phyloP scores from a whole-genome alignment of 2,888 invertebrate genomes.

The Aproaerema taeniolella region DNA sequence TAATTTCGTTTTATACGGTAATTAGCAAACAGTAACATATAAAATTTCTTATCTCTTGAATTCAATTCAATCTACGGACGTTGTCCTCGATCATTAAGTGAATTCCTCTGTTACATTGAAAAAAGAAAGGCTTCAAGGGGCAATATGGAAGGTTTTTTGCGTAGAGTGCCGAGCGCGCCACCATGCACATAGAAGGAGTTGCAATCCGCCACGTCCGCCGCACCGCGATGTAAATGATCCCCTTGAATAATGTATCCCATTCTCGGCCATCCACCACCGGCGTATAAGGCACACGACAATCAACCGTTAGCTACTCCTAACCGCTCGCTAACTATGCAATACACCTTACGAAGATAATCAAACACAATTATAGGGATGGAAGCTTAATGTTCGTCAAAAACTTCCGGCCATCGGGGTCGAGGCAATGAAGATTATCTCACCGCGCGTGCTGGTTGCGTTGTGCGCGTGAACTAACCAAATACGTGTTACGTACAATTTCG shows the following conservation, averaged over 20 bases:
- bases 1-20: too few species aligned
- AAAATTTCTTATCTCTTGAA: slow-evolving; percentile 34
- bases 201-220: slow-evolving; percentile 58
- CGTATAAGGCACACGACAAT: slow-evolving; percentile 65
- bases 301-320: slow-evolving; percentile 67
- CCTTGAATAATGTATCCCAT: slow-evolving; percentile 74
- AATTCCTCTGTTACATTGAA: slow-evolving; percentile 47
- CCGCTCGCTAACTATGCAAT: slow-evolving; percentile 43
- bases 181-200: slow-evolving; percentile 59
- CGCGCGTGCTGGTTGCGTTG: slow-evolving; percentile 6
- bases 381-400: slow-evolving; percentile 10
- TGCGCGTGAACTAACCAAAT: slow-evolving; percentile 12
- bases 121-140: slow-evolving; percentile 56
- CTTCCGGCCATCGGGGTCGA: slow-evolving; percentile 17
- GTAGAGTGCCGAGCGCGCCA: slow-evolving; percentile 56
- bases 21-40: slow-evolving; percentile 10
- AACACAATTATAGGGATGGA: slow-evolving; percentile 5
- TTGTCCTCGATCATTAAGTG: slow-evolving; percentile 53
- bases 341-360: background rate
- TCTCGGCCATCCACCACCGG: slow-evolving; percentile 52
- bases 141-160: slow-evolving; percentile 65
- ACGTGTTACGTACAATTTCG: slow-evolving; percentile 11
- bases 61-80: slow-evolving; percentile 43
- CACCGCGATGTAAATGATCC: slow-evolving; percentile 72
- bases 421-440: slow-evolving; percentile 15